Evolutionary conservation across 2,888 invertebrate species (phyloP), one percentile per base, ranked within the genome.

Genomic region (Abscondita cerata): DNA sequence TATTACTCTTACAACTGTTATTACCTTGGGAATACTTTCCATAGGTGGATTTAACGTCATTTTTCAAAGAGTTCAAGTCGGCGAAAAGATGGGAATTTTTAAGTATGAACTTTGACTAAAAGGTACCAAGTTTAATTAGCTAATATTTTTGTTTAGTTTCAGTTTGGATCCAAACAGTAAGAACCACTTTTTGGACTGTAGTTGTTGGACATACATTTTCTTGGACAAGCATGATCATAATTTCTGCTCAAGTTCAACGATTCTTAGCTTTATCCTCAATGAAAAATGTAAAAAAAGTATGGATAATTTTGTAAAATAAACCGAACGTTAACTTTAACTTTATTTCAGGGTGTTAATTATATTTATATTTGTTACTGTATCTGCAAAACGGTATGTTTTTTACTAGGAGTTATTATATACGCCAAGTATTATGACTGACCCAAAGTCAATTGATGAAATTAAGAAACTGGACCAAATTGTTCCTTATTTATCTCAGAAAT

Each of bases 401-500:
- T 84, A 20, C 83, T 85, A 15, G 89, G 88, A 0, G 73, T 88
- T 15, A 82, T 85, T 0, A 77, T 88, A 66, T 88, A 85, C 68
- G 84, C 87, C 0, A 86, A 84, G 79, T 89, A 87, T 69, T 83
- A 84, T 62, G 84, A 84, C 1, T 89, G 89, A 89, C 76, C 88
- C 88, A 0, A 70, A 87, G 0, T 73, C 81, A n/a, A 81, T 85
- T 2, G 83, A 85, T 40, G 83, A 81, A 63, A 83, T 85, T 25
- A 80, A 80, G 38, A 83, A 81, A 73, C 80, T 82, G 67, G 85
- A 85, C 73, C 84, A 85, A 62, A 54, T 74, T 5, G 81, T 91
- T 1, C 90, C 91, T 0, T 85, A 86, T 91, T 88, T 71, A 84
- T 91, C 3, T 88, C 90, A 83, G 87, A 88, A 67, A 80, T 87